Base-by-base conservation (phyloP, 2,888 invertebrate genomes). In the Caenorhabditis wallacei region DNA sequence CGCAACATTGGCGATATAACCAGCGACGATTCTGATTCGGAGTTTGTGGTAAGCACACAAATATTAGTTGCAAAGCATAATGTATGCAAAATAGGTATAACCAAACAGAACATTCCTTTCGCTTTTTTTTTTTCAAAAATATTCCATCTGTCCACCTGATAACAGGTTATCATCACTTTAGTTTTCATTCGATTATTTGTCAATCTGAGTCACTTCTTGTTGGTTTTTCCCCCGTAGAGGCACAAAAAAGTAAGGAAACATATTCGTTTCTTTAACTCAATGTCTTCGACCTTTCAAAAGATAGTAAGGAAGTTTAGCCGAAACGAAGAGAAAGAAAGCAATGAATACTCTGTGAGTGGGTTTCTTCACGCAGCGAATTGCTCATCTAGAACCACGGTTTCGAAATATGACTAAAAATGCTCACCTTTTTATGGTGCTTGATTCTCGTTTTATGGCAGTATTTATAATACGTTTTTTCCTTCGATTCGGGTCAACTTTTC, bases 121-220 rank as follows among this genome's bases (percentile, higher is more conserved):
- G n/a, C n/a, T 66, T 57, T 53, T 59, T 66, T 30, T 37, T 63
- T 56, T 16, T 59, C 22, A n/a, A 61, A 61, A 59, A 37, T 43
- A 43, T 64, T 76, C 64, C 56, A 43, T 63, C 26, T n/a, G 53
- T 46, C 56, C 64, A 54, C 40, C 63, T 43, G 75, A 76, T 76
- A 76, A 68, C 75, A 48, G 68, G 75, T 76, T 76, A 68, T 76
- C 75, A 75, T 43, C 53, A 24, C 51, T 48, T 18, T 18, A 46
- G 75, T 68, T 75, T 75, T 57, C 54, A 57, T 51, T 66, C 57
- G 75, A 46, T 57, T 76, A 76, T 76, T 76, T 76, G 75, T 20
- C 68, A n/a, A 64, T 75, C 75, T 75, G 75, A 75, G 68, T 76
- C 64, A 76, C 59, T 68, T 59, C 56, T 68, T 76, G 75, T 76